A percentile compares a stretch with the other conserved stretches of the same genome.
Evolutionary conservation across 2,797 vertebrate genomes (phyloP).

Genomic region (Clarias laeviceps): DNA sequence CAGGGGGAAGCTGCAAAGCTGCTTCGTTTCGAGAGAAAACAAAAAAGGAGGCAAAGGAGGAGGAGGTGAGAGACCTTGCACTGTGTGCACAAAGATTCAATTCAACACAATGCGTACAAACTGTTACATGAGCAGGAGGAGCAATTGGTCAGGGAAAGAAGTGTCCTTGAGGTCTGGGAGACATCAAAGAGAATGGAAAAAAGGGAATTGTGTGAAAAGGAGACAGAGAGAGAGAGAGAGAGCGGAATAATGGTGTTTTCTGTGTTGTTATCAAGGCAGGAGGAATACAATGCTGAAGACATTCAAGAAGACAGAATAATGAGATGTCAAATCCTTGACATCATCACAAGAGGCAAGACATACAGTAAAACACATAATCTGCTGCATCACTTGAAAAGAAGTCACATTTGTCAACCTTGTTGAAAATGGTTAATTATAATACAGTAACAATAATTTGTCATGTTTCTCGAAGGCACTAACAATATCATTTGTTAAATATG

Average conservation of each 20-base stretch:
- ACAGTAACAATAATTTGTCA: neutral
- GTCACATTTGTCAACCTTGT: neutral
- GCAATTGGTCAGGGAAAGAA: constrained; percentile 20
- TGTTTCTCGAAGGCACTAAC: too few relatives aligned
- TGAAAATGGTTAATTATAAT: neutral
- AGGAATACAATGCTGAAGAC: neutral
- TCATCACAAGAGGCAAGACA: neutral
- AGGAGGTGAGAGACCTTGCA: neutral
- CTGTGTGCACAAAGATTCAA: constrained; percentile 22
- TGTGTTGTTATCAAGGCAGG: neutral
- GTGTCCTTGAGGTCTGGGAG: constrained; percentile 26
- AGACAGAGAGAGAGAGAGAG: too few relatives aligned
- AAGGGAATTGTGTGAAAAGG: constrained; percentile 6
- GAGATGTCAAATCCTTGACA: neutral
- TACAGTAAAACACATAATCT: too few relatives aligned
- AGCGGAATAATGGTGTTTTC: neutral
- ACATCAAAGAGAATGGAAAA: constrained; percentile 25
- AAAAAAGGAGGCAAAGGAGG: neutral
- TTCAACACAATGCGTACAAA: constrained; percentile 31
- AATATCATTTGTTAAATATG: neutral
- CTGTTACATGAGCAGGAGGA: constrained; percentile 9
- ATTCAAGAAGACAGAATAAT: neutral
- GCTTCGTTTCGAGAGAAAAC: neutral
- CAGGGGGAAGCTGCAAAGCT: neutral
- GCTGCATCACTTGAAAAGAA: neutral